phyloP scores from a whole-genome alignment of 2,113 vertebrate genomes.

The Myotis brandtii region DNA sequence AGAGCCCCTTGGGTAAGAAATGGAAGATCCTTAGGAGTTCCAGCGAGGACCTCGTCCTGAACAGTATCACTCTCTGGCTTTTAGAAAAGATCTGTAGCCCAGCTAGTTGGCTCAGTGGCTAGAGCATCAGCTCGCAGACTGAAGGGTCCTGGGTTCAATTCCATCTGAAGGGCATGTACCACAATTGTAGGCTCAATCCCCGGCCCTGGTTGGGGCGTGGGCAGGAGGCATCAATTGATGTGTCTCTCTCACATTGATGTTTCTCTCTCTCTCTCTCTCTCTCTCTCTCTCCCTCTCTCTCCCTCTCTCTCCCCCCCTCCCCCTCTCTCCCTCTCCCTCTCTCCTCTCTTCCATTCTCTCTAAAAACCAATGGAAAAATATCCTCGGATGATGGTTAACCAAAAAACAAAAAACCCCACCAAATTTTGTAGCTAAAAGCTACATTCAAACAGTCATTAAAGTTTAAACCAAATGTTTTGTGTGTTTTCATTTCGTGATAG shows the following conservation, averaged over 20 bases:
- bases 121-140: neutral
- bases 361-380: neutral
- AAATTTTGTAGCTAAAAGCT: neutral
- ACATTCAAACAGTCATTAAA: neutral
- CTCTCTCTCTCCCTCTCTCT: too few relatives aligned
- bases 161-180: neutral
- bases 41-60: neutral
- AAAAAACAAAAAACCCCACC: too few relatives aligned
- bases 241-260: neutral
- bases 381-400: too few relatives aligned
- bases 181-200: too few relatives aligned
- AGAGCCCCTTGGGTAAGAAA: neutral
- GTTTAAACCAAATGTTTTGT: neutral
- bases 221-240: neutral
- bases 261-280: too few relatives aligned
- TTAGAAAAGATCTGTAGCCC: neutral
- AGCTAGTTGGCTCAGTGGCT: neutral
- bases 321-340: too few relatives aligned
- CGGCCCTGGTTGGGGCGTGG: neutral
- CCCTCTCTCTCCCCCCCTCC: too few relatives aligned
- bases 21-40: neutral
- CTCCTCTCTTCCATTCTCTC: neutral
- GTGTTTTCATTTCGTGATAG: slow-evolving; percentile 12
- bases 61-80: neutral
- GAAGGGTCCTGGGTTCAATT: neutral